Conservation (phyloP, 2,113 vertebrate genomes). For the Oryzias curvinotus region DNA sequence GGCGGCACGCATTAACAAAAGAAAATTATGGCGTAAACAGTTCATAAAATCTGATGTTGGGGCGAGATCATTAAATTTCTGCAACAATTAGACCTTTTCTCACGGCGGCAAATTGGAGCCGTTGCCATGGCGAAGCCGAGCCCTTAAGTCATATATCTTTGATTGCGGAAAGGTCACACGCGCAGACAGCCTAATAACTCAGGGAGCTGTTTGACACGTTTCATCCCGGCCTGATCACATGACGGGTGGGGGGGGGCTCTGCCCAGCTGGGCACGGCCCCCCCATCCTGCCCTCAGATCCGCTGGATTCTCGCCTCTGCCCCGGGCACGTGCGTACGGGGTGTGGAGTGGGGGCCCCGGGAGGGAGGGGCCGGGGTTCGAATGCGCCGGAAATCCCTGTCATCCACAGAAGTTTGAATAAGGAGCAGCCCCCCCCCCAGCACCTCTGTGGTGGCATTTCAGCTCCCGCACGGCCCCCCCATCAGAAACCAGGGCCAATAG, state of each 20-base stretch:
- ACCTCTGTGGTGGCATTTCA: slow-evolving; percentile 72
- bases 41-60: slow-evolving; percentile 99
- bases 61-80: slow-evolving; percentile 99
- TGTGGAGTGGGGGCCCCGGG: too few species aligned
- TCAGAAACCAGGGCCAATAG: slow-evolving; percentile 70
- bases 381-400: slow-evolving; percentile 54
- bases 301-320: slow-evolving; percentile 67
- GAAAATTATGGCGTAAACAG: slow-evolving; percentile 99
- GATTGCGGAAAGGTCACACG: slow-evolving; percentile 99
- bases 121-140: slow-evolving; percentile 99
- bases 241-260: slow-evolving; percentile 99
- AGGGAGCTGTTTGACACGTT: slow-evolving; percentile 99
- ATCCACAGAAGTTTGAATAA: slow-evolving; percentile 75
- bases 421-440: slow-evolving; percentile 54
- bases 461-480: slow-evolving; percentile 55
- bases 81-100: slow-evolving; percentile 99
- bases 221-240: slow-evolving; percentile 99
- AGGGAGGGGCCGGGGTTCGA: too few species aligned
- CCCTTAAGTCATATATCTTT: slow-evolving; percentile 99
- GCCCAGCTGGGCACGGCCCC: slow-evolving; percentile 96
- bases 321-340: too few species aligned
- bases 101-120: slow-evolving; percentile 99
- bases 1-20: slow-evolving; percentile 99
- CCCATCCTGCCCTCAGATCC: slow-evolving; percentile 98
- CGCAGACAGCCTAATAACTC: slow-evolving; percentile 99